Evolutionary conservation across 1,140 invertebrate genomes (phyloP).

Genomic region (Listronotus oregonensis): DNA sequence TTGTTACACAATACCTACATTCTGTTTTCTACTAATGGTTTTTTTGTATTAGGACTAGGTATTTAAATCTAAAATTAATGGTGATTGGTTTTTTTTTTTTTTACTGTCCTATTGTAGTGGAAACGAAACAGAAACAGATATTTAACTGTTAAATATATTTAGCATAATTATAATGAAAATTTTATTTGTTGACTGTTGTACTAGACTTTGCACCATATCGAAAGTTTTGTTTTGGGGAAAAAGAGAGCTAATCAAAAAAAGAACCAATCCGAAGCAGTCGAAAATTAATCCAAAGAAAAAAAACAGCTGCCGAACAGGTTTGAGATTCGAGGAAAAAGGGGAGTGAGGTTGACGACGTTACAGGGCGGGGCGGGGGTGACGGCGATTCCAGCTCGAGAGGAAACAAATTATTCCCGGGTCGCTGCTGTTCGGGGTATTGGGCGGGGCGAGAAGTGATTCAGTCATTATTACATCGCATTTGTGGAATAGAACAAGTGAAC

Average conservation of each 20-base stretch:
- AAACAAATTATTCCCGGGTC: constrained; percentile 35
- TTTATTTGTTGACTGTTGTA: constrained; percentile 16
- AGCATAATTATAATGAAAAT: constrained; percentile 1
- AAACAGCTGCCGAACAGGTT: constrained; percentile 51
- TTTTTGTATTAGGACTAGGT: neutral
- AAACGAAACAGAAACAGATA: too few relatives aligned
- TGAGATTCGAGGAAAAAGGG: constrained; percentile 50
- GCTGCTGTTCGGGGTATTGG: constrained; percentile 15
- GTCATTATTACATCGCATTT: constrained; percentile 37
- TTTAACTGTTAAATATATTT: too few relatives aligned
- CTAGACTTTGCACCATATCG: constrained; percentile 47
- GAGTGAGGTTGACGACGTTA: constrained; percentile 41
- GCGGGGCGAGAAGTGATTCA: constrained; percentile 39
- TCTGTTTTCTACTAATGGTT: neutral
- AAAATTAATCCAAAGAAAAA: constrained; percentile 49
- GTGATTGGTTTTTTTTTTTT: too few relatives aligned
- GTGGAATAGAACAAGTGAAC: constrained; percentile 44
- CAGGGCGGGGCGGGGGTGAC: constrained; percentile 35
- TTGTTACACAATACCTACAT: neutral
- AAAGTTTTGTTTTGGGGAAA: constrained; percentile 39
- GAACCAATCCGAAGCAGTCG: constrained; percentile 24
- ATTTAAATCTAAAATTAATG: neutral
- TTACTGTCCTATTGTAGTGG: too few relatives aligned
- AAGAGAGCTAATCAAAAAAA: constrained; percentile 36
- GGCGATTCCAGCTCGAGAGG: constrained; percentile 32